Conservation (phyloP, 2,113 vertebrate genomes). For the Aythya baeri region DNA sequence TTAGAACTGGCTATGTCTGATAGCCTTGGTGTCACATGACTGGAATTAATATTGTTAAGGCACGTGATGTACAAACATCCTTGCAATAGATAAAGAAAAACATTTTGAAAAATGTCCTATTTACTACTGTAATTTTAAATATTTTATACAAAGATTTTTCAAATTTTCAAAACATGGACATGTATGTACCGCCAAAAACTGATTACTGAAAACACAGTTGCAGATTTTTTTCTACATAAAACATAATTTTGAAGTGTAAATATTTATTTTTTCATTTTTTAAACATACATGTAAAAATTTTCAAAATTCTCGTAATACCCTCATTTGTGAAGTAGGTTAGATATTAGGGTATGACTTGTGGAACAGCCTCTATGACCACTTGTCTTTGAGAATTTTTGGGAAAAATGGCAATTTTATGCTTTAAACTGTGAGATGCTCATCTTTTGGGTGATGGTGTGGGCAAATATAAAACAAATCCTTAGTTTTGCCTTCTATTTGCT, state of each 20-base stretch:
- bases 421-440: not conserved
- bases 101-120: not conserved
- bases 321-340: not conserved
- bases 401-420: not conserved
- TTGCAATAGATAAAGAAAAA: conserved; percentile 7
- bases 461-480: not conserved
- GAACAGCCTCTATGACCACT: not conserved
- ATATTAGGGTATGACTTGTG: not conserved
- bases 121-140: not conserved
- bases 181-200: not conserved
- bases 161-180: not conserved
- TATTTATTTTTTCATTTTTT: not conserved
- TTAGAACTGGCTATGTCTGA: not conserved
- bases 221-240: not conserved
- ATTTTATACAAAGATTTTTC: not conserved
- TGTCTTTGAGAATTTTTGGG: not conserved
- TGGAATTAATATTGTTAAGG: not conserved
- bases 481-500: not conserved
- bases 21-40: not conserved
- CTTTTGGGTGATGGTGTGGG: not conserved
- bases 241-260: not conserved
- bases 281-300: not conserved
- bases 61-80: not conserved
- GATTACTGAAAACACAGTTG: not conserved
- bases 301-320: not conserved